Conservation (phyloP, 1,140 invertebrate species). For the Diploscapter pachys region DNA sequence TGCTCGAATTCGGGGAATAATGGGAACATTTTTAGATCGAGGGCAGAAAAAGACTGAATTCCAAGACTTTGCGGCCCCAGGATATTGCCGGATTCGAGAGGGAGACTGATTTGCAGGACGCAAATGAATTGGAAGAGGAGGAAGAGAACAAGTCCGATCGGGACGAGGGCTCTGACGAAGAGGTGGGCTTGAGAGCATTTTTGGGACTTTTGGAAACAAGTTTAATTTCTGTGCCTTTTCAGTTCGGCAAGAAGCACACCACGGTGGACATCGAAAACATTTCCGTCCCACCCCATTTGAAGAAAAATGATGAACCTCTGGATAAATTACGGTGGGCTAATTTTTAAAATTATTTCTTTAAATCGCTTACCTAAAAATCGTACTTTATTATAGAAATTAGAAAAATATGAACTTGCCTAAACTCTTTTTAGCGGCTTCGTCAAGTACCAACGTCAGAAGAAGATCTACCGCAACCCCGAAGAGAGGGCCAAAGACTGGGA, state of each 20-base stretch:
- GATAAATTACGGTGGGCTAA: constrained; percentile 76
- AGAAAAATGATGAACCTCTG: constrained; percentile 77
- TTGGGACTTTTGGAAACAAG: constrained; percentile 5
- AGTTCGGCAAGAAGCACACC: constrained; percentile 10
- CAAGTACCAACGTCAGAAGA: constrained; percentile 84
- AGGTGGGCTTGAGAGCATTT: constrained; percentile 3
- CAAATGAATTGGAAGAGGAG: constrained; percentile 44
- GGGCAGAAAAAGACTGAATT: constrained; percentile 44
- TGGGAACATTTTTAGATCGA: constrained; percentile 5
- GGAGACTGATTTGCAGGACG: constrained; percentile 56
- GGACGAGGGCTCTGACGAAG: constrained; percentile 41
- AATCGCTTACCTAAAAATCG: no score
- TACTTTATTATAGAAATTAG: neutral
- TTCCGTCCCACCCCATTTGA: constrained; percentile 71
- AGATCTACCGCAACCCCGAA: constrained; percentile 76
- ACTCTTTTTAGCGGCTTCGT: constrained; percentile 75
- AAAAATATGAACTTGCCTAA: neutral
- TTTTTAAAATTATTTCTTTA: constrained; percentile 11
- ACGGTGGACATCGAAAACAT: constrained; percentile 80
- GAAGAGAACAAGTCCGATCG: constrained; percentile 36
- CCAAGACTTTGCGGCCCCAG: constrained; percentile 47
- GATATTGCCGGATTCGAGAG: constrained; percentile 53
- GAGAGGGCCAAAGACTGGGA: constrained; percentile 88
- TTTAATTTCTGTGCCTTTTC: constrained; percentile 12
- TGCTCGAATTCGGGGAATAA: neutral